A percentile compares a stretch with the other conserved stretches of the same genome.
phyloP scores from a whole-genome alignment of 2,113 vertebrate species.

The Epinephelus moara region DNA sequence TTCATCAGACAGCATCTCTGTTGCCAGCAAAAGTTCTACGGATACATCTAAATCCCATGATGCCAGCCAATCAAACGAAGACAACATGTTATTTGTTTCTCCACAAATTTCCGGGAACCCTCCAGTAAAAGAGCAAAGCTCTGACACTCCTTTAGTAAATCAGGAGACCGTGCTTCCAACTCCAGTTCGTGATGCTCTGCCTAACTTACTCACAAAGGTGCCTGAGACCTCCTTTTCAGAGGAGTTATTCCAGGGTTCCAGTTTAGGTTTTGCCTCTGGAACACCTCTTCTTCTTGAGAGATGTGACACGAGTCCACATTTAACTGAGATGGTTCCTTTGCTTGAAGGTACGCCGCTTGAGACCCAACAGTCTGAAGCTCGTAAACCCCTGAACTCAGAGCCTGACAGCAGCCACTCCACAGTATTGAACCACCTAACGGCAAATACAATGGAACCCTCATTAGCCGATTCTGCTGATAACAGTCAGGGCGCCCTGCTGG shows the following conservation, averaged over 20 bases:
- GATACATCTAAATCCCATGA: conserved; percentile 19
- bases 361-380: conserved; percentile 49
- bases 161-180: conserved; percentile 54
- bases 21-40: conserved; percentile 7
- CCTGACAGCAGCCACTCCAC: conserved; percentile 66
- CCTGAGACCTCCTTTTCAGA: conserved; percentile 59
- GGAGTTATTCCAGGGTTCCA: conserved; percentile 56
- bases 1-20: conserved; percentile 31
- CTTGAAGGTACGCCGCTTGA: conserved; percentile 56
- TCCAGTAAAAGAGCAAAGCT: conserved; percentile 26
- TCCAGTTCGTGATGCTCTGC: conserved; percentile 40
- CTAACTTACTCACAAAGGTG: conserved; percentile 64
- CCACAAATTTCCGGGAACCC: not conserved
- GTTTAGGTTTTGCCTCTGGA: conserved; percentile 60
- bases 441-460: conserved; percentile 30
- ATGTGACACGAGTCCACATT: conserved; percentile 61
- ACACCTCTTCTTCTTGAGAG: conserved; percentile 74
- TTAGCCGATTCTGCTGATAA: conserved; percentile 49
- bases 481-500: conserved; percentile 49
- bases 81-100: conserved; percentile 4
- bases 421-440: conserved; percentile 66
- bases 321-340: conserved; percentile 74
- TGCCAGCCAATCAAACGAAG: conserved; percentile 11
- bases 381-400: conserved; percentile 71
- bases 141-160: conserved; percentile 32